These are phyloP conservation scores for Ammospiza caudacuta DNA, from an alignment of 2,113 vertebrate species.

Conservation along the genomic window DNA sequence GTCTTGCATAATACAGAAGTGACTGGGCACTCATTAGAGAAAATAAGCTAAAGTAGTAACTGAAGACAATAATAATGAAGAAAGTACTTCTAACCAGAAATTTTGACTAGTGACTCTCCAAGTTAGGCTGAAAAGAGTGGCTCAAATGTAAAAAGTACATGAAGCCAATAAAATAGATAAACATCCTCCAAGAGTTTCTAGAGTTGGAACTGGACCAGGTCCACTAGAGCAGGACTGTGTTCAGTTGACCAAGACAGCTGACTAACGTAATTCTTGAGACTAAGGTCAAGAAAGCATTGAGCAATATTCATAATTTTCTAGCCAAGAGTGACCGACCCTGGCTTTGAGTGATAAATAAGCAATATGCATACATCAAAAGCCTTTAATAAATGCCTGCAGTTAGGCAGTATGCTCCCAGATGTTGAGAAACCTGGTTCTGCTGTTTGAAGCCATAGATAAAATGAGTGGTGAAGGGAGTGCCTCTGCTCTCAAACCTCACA, in stretches of 20 bases:
- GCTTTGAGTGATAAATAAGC: not conserved
- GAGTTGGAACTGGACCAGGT: not conserved
- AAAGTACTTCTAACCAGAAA: not conserved
- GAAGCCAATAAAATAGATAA: not conserved
- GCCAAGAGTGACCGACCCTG: not conserved
- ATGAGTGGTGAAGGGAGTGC: not conserved
- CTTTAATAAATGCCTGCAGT: not conserved
- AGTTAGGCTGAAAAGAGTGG: not conserved
- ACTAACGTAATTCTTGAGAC: not conserved
- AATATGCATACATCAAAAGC: not conserved
- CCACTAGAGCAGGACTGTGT: not conserved
- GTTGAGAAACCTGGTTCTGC: not conserved
- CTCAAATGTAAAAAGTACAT: not conserved
- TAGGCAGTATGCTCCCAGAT: not conserved
- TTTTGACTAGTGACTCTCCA: not conserved
- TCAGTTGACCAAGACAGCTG: not conserved
- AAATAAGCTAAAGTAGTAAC: not conserved
- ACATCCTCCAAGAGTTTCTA: not conserved
- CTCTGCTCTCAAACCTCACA: not conserved
- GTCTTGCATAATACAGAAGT: not conserved
- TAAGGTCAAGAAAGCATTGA: conserved; percentile 31
- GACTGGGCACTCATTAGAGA: conserved; percentile 41
- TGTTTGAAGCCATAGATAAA: not conserved
- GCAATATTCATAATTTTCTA: not conserved
- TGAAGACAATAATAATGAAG: not conserved